phyloP scores from a whole-genome alignment of 1,140 invertebrate species.

The Zaprionus africanus region DNA sequence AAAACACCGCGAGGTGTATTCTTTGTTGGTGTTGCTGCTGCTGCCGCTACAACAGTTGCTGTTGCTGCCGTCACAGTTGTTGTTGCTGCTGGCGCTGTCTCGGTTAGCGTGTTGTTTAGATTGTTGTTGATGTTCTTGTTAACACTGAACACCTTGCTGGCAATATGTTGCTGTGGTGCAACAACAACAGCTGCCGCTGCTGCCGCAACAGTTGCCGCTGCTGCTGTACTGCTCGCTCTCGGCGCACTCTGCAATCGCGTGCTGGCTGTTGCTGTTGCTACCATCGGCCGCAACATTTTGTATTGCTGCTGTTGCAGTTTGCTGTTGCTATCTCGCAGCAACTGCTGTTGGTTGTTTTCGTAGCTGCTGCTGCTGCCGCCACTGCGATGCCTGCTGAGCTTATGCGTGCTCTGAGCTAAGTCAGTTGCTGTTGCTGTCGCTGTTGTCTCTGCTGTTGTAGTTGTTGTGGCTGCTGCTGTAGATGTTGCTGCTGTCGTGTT shows the following conservation, averaged over 20 bases:
- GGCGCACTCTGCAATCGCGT: slow-evolving; percentile 17
- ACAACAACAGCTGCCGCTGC: slow-evolving; percentile 15
- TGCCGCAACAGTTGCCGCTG: slow-evolving; percentile 17
- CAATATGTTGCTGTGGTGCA: slow-evolving; percentile 54
- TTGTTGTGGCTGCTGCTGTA: slow-evolving; percentile 31
- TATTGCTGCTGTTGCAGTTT: slow-evolving; percentile 37
- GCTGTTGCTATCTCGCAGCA: slow-evolving; percentile 33
- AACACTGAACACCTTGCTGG: slow-evolving; percentile 60
- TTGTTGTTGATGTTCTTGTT: slow-evolving; percentile 71
- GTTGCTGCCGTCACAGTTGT: slow-evolving; percentile 37
- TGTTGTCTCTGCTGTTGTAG: slow-evolving; percentile 26
- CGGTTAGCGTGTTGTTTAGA: slow-evolving; percentile 61
- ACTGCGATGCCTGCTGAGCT: slow-evolving; percentile 42
- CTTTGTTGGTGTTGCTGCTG: slow-evolving; percentile 42
- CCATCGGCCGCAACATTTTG: slow-evolving; percentile 25
- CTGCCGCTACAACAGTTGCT: slow-evolving; percentile 30
- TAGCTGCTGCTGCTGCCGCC: slow-evolving; percentile 3
- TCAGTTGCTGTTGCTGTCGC: slow-evolving; percentile 48
- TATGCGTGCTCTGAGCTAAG: slow-evolving; percentile 37
- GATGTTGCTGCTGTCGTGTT: slow-evolving; percentile 32
- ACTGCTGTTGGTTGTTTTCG: slow-evolving; percentile 35
- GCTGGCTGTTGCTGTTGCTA: slow-evolving; percentile 14
- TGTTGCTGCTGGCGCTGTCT: slow-evolving; percentile 46
- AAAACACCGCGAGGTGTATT: slow-evolving; percentile 69
- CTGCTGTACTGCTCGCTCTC: slow-evolving; percentile 13